Percentiles rank a stretch among this genome's conserved stretches.
Conservation (phyloP, 2,888 invertebrate species). For the Capitulum mitella region DNA sequence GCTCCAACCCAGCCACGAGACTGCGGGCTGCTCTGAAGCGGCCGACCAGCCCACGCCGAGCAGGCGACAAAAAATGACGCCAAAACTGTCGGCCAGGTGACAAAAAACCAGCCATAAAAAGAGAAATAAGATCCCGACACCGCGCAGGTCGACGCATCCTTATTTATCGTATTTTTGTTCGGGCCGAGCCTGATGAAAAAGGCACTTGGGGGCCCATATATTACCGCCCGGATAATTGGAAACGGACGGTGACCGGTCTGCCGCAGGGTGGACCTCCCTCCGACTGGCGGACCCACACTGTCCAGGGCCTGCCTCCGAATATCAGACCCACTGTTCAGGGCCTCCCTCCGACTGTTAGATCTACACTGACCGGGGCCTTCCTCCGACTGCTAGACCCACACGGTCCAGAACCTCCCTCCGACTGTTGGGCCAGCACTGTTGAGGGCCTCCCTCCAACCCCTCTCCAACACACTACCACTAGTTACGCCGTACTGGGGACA, state of each 20-base stretch:
- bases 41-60: background rate
- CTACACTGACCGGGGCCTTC: too few species aligned
- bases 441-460: too few species aligned
- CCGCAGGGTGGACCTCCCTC: background rate
- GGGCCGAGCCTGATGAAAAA: background rate
- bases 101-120: background rate
- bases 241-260: background rate
- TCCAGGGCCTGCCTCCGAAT: too few species aligned
- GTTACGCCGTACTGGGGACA: too few species aligned
- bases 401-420: too few species aligned
- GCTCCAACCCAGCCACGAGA: too few species aligned
- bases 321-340: too few species aligned
- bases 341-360: too few species aligned
- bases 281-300: too few species aligned
- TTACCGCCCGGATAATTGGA: slow-evolving; percentile 12
- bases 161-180: slow-evolving; percentile 14
- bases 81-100: slow-evolving; percentile 14
- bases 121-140: background rate
- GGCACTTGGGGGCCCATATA: background rate
- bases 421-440: too few species aligned
- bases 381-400: too few species aligned
- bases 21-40: background rate
- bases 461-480: too few species aligned
- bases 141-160: background rate
- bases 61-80: background rate